Base-by-base conservation (phyloP, 2,888 invertebrate genomes). In the Gortyna flavago region DNA sequence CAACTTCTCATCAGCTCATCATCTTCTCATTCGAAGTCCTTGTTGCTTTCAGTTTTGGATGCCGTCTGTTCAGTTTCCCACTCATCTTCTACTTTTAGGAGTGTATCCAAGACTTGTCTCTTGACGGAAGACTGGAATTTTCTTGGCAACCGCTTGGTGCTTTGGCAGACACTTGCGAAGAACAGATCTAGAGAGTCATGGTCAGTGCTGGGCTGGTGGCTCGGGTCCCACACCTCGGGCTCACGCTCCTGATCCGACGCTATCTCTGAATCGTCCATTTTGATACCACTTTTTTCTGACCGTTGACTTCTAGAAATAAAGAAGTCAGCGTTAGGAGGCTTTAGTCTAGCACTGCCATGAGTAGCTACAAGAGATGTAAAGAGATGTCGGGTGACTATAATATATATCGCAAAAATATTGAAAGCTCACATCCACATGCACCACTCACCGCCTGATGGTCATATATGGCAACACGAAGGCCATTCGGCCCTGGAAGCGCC, bases 161-260 rank as follows among this genome's bases (percentile, higher is more conserved):
- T 95, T 85, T 95, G 95, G 87, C 96, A 96, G 72, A 96, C 95
- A 87, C 95, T 95, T 25, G 96, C 96, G 84, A 96, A 96, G 92
- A 96, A 96, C 87, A 96, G 89, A 59, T 96, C 96, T 44, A 96
- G 81, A 1, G 95, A 92, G 74, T 95, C 95, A 41, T 93, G 89
- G 68, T 92, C 94, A 2, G 76, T 51, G 78, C 79, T 68, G 48
- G 72, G 35, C 59, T 62, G 72, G 38, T 72, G 62, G 16, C 86
- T 87, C 0, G 92, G 90, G 57, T 94, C 94, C 95, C 94, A 94
- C n/a, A 81, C 77, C 35, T 91, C 91, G 1, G 85, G 64, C 70
- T 88, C 92, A 0, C 87, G 87, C 66, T 94, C 95, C 41, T 85
- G 89, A 57, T 95, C 95, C 0, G 95, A 93, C 29, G 90, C 91